Evolutionary conservation across 2,113 vertebrate genomes (phyloP).

Genomic region (Tricholaema leucomelas): DNA sequence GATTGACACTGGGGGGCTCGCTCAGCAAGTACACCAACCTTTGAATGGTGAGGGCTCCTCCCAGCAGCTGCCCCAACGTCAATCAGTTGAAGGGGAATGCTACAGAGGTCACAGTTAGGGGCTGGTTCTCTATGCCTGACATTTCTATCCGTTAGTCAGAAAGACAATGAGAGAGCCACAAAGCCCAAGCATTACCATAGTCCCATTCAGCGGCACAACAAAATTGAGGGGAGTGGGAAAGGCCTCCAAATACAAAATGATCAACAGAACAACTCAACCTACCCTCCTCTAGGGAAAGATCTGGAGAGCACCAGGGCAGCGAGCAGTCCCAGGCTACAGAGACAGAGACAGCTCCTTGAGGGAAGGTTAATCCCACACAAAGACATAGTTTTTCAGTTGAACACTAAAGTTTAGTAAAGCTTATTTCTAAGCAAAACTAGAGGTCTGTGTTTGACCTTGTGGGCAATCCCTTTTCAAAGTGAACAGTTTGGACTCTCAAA

Average conservation of each 20-base stretch:
- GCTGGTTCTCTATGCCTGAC: conserved; percentile 54
- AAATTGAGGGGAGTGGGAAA: conserved; percentile 53
- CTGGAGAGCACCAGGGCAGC: background rate
- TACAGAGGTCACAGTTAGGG: conserved; percentile 51
- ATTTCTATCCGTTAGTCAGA: conserved; percentile 59
- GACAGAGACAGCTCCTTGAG: fast-evolving
- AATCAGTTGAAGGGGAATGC: conserved; percentile 53
- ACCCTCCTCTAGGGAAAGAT: conserved; percentile 5
- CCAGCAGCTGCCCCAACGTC: conserved; percentile 54
- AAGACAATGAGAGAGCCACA: conserved; percentile 56
- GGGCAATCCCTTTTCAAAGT: background rate
- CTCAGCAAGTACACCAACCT: conserved; percentile 34
- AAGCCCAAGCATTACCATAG: conserved; percentile 58
- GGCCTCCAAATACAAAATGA: conserved; percentile 47
- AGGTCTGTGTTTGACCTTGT: background rate
- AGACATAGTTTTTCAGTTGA: conserved; percentile 7
- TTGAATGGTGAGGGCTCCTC: conserved; percentile 62
- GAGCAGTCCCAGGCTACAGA: background rate
- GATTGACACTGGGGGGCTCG: conserved; percentile 41
- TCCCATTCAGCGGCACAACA: conserved; percentile 27
- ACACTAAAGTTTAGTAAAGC: background rate
- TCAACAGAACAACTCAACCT: conserved; percentile 51
- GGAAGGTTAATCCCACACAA: conserved; percentile 39
- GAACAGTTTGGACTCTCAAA: background rate
- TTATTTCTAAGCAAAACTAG: conserved; percentile 24